Conservation (phyloP, 2,113 vertebrate genomes). For the Narcine bancroftii region DNA sequence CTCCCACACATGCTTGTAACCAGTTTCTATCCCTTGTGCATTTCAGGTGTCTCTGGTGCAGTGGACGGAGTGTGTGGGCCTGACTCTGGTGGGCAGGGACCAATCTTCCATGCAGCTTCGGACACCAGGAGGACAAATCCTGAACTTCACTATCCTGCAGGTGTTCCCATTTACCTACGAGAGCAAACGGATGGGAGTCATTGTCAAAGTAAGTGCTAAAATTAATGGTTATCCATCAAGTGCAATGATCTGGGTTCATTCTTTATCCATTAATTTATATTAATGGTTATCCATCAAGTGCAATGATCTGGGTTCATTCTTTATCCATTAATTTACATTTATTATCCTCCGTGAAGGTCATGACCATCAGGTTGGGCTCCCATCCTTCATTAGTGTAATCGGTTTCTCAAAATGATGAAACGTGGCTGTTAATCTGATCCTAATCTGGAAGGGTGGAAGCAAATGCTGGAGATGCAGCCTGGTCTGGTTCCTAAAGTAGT, state of each 20-base stretch:
- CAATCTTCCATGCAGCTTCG: constrained; percentile 95
- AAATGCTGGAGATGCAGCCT: too few relatives aligned
- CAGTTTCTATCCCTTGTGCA: not conserved
- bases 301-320: not conserved
- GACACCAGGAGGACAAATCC: constrained; percentile 93
- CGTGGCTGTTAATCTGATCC: too few relatives aligned
- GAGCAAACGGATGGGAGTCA: constrained; percentile 96
- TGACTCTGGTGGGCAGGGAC: constrained; percentile 91
- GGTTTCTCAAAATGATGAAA: too few relatives aligned
- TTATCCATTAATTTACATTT: not conserved
- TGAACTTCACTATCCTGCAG: constrained; percentile 95
- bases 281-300: not conserved
- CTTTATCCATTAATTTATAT: not conserved
- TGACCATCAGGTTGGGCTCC: not conserved
- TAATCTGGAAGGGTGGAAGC: too few relatives aligned
- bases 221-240: not conserved
- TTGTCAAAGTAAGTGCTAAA: constrained; percentile 72
- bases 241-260: too few relatives aligned
- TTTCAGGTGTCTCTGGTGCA: constrained; percentile 91
- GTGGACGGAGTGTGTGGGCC: constrained; percentile 91
- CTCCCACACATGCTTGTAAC: too few relatives aligned
- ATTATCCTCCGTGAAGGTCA: not conserved
- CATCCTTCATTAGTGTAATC: too few relatives aligned
- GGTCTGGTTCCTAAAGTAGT: too few relatives aligned
- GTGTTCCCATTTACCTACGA: constrained; percentile 97